Percentiles rank a stretch among this genome's conserved stretches.
phyloP scores from a whole-genome alignment of 2,113 vertebrate genomes.

The Clarias magur region DNA sequence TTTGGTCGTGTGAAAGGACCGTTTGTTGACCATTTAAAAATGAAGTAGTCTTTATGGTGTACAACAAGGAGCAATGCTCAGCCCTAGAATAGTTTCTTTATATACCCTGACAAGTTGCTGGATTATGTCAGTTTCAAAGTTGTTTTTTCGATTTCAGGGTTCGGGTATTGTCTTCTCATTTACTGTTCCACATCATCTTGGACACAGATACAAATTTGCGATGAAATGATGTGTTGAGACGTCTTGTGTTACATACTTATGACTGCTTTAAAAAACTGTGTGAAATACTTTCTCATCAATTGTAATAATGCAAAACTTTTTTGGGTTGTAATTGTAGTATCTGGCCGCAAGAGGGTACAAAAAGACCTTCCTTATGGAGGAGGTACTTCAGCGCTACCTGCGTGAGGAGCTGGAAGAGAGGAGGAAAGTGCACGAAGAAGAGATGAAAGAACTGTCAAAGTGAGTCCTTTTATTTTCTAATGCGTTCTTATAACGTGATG shows the following conservation, averaged over 20 bases:
- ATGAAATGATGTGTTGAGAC: not conserved
- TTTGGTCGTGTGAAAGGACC: not conserved
- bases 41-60: not conserved
- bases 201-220: not conserved
- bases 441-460: conserved; percentile 91
- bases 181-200: not conserved
- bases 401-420: conserved; percentile 85
- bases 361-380: conserved; percentile 86
- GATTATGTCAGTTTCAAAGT: not conserved
- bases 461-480: conserved; percentile 62
- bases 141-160: not conserved
- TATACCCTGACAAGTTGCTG: not conserved
- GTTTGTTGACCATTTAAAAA: not conserved
- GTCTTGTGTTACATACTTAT: not conserved
- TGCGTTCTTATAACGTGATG: not conserved
- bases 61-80: not conserved
- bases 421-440: conserved; percentile 88
- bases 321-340: conserved; percentile 72
- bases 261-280: not conserved
- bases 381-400: conserved; percentile 82
- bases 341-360: conserved; percentile 86
- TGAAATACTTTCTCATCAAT: not conserved
- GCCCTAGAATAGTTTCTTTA: not conserved
- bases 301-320: not conserved
- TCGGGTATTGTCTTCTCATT: not conserved